Evolutionary conservation across 2,797 vertebrate species (phyloP), one percentile per base, ranked within the genome.

Genomic region (Cossypha niveicapilla): DNA sequence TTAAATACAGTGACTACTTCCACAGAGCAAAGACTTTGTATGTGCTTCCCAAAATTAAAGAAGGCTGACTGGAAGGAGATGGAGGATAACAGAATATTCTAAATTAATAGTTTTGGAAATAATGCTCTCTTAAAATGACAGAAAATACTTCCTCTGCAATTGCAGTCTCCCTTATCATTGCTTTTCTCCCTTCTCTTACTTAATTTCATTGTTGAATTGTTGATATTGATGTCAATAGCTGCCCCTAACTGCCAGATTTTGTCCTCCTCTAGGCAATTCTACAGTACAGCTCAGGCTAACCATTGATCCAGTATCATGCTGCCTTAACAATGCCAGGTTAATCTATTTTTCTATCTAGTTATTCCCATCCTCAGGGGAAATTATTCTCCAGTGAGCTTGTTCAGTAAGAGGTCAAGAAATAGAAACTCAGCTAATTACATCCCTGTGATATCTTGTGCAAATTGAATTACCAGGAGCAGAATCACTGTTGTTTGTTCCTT

Each of bases 321-420:
- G 84, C 47, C 74, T 93, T 94, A 93, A 93, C 88, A 97, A 96
- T 68, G 9, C 54, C 80, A 95, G 54, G 48, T 94, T 89, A 88
- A 91, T 96, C 96, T 93, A 96, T 93, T 96, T 96, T 97, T 94
- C 92, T 94, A 74, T 62, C 80, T 94, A 83, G 80, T 93, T 94
- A 93, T 89, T 96, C 56, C 75, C 56, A 90, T 86, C 86, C 93
- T 93, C n/a, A 39, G 45, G 65, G 74, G 78, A 88, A 96, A 81
- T 85, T 84, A 83, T 86, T 95, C 85, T 85, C 92, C 45, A 73
- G 61, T 92, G 71, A 92, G 82, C 87, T 96, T 74, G 60, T 92
- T 87, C 88, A 92, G 92, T 88, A 94, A 96, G 94, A 96, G 94
- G 88, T 96, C 95, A 97, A 95, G 73, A 94, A 83, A 61, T 93